Percentiles rank a stretch among this genome's conserved stretches.
phyloP scores from a whole-genome alignment of 2,888 invertebrate species.

The Eustalomyia histrio region DNA sequence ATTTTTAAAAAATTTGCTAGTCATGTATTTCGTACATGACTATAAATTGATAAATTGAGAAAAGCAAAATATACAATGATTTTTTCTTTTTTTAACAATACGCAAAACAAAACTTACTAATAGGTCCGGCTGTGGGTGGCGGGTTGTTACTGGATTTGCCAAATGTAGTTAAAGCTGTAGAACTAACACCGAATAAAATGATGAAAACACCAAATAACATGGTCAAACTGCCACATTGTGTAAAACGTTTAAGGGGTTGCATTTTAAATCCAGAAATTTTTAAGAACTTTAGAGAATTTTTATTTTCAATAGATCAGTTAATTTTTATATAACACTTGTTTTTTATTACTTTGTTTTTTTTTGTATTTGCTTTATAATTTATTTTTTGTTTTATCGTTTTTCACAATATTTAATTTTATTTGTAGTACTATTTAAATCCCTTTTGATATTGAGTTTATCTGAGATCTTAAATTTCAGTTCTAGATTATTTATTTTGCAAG shows the following conservation, averaged over 20 bases:
- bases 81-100: background rate
- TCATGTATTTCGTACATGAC: slow-evolving; percentile 25
- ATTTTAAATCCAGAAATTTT: slow-evolving; percentile 68
- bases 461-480: slow-evolving; percentile 2
- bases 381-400: background rate
- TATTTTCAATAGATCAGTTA: background rate
- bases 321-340: slow-evolving; percentile 6
- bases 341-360: too few relatives aligned
- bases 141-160: slow-evolving; percentile 84
- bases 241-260: slow-evolving; percentile 79
- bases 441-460: background rate
- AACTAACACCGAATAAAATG: slow-evolving; percentile 79
- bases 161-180: slow-evolving; percentile 85
- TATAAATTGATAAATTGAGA: too few relatives aligned
- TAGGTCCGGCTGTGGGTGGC: slow-evolving; percentile 82
- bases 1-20: background rate
- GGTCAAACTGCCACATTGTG: slow-evolving; percentile 79
- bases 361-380: background rate
- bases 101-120: slow-evolving; percentile 80
- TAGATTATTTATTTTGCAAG: background rate
- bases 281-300: background rate
- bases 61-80: too few relatives aligned
- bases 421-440: slow-evolving; percentile 1
- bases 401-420: background rate
- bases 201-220: slow-evolving; percentile 79